A percentile compares a stretch with the other conserved stretches of the same genome.
These are phyloP conservation scores for Addax nasomaculatus DNA, from an alignment of 2,113 vertebrate species.

Conservation along the genomic window DNA sequence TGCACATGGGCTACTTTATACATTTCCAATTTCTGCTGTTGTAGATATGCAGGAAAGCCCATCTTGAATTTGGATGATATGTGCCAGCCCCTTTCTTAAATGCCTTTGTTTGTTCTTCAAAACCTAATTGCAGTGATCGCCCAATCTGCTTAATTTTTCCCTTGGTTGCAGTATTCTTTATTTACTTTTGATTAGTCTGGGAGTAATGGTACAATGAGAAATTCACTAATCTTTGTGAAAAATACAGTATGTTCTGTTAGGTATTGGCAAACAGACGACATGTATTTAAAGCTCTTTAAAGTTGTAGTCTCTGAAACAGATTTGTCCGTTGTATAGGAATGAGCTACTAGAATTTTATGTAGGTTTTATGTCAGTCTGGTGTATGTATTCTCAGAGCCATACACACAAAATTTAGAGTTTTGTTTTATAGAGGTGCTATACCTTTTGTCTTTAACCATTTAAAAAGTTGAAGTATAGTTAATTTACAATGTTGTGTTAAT, in stretches of 20 bases:
- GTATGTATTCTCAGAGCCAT: background rate
- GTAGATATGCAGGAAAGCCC: background rate
- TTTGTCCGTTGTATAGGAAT: background rate
- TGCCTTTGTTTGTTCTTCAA: constrained; percentile 29
- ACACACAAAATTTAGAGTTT: background rate
- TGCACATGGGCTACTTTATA: background rate
- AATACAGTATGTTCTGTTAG: background rate
- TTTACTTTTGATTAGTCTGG: constrained; percentile 29
- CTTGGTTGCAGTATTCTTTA: background rate
- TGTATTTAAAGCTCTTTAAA: background rate
- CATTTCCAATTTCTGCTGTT: background rate
- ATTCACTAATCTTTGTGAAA: constrained; percentile 36
- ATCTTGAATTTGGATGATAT: background rate
- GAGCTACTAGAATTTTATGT: background rate
- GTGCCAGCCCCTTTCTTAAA: background rate
- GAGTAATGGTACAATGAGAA: background rate
- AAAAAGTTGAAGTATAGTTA: background rate
- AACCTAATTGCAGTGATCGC: background rate
- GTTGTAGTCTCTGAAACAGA: background rate
- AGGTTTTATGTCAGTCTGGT: background rate
- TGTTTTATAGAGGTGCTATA: background rate
- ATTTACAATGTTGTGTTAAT: background rate
- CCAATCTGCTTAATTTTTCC: constrained; percentile 6
- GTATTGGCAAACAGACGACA: background rate
- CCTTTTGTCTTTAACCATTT: background rate